Evolutionary conservation across 2,113 vertebrate genomes (phyloP), one percentile per base, ranked within the genome.

Genomic region (Chaetorhynchus papuensis): DNA sequence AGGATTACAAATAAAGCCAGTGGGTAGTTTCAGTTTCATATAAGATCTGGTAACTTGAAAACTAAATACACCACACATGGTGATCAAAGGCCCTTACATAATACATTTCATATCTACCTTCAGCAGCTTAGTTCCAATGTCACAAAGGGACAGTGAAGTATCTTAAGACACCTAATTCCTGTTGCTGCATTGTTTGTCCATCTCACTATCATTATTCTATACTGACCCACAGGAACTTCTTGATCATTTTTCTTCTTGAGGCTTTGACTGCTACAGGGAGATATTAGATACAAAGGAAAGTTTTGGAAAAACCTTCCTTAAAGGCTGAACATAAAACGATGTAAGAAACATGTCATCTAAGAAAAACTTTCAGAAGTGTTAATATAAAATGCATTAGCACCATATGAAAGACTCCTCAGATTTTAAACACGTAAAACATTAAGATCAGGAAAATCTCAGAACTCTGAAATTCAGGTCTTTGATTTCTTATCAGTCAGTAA

Each of bases 71-170:
- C 66, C 78, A 80, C 93, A 93, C 31, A 24, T 22, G 44, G 92
- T 95, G 93, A 97, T 93, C 92, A 97, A 97, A 97, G 85, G 70
- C 93, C 64, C 79, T 96, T 91, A 94, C 53, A 71, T 42, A 83
- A 91, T 35, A 88, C 63, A 86, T 89, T 94, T 91, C 63, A 50
- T 60, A 33, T 56, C 74, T 80, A 90, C 79, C 79, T 94, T 74
- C 71, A 85, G 45, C n/a, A 91, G 79, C 76, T 77, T 42, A 78
- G 37, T 74, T 94, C 93, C 92, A 92, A 61, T 75, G 89, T 87
- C 42, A 92, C 94, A 94, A 89, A 76, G 50, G 80, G 85, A 93
- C 23, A 91, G 44, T 35, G 53, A 64, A 82, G 50, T 35, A 93
- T 87, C 89, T 94, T 60, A 95, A 97, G 89, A 83, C 41, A 96